Evolutionary conservation across 1,140 invertebrate species (phyloP).

Genomic region (Lanistes nyassanus): DNA sequence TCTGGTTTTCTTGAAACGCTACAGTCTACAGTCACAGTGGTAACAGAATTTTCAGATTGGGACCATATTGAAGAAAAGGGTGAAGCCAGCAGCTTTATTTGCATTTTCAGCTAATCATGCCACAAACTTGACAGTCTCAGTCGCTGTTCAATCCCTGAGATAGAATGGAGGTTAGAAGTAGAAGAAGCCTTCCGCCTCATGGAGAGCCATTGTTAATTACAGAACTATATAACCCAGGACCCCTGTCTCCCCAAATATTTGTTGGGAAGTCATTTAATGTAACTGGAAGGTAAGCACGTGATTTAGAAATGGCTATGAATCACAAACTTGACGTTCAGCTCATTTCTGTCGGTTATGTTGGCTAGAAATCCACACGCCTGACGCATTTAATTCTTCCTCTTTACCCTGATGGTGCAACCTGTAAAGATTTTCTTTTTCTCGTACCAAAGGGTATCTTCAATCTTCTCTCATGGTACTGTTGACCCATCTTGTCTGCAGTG

Average conservation of each 20-base stretch:
- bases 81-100: neutral
- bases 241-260: neutral
- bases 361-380: neutral
- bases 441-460: no score
- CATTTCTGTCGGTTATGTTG: neutral
- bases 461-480: no score
- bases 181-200: neutral
- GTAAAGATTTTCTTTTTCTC: neutral
- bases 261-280: neutral
- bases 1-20: no score
- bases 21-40: no score
- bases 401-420: neutral
- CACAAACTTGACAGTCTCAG: neutral
- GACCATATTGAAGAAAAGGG: neutral
- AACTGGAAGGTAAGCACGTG: neutral
- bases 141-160: neutral
- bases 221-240: neutral
- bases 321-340: neutral
- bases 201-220: conserved; percentile 1
- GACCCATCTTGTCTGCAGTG: no score
- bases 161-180: neutral
- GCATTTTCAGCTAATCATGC: neutral
- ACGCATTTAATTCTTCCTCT: neutral
- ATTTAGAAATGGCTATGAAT: neutral
- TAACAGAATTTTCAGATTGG: no score